A percentile compares a stretch with the other conserved stretches of the same genome.
Conservation (phyloP, 1,140 invertebrate species). For the Drosophila pandora region DNA sequence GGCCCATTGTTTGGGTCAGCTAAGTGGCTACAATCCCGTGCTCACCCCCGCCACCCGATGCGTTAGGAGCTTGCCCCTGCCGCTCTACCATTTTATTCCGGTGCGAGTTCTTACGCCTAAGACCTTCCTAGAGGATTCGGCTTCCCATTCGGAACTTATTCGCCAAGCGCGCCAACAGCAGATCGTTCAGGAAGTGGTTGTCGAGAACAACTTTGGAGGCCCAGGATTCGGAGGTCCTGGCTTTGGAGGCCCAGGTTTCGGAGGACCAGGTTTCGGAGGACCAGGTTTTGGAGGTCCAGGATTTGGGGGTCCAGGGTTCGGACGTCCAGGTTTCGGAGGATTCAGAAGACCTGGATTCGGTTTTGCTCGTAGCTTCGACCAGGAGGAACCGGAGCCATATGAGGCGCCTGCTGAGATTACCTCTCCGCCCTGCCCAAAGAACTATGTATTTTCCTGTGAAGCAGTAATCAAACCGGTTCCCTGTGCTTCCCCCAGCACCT, state of each 20-base stretch:
- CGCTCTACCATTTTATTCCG: not conserved
- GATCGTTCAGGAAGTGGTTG: slow-evolving; percentile 20
- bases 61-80: not conserved
- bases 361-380: slow-evolving; percentile 16
- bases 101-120: not conserved
- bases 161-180: slow-evolving; percentile 14
- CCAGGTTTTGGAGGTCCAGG: slow-evolving; percentile 40
- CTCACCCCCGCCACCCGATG: not conserved
- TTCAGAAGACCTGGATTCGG: slow-evolving; percentile 3
- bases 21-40: not conserved
- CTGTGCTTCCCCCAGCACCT: slow-evolving; percentile 1
- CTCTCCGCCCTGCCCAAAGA: slow-evolving; percentile 7
- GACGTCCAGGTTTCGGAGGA: slow-evolving; percentile 39
- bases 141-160: not conserved
- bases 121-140: slow-evolving; percentile 1
- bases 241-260: not conserved
- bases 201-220: slow-evolving; percentile 15
- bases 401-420: not conserved
- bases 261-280: slow-evolving; percentile 12
- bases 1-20: not conserved
- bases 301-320: slow-evolving; percentile 39
- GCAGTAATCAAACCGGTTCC: slow-evolving; percentile 16
- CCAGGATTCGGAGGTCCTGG: slow-evolving; percentile 5
- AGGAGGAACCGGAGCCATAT: slow-evolving; percentile 4
- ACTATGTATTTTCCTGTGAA: slow-evolving; percentile 16